Evolutionary conservation across 1,140 invertebrate genomes (phyloP).

Genomic region (Maconellicoccus hirsutus): DNA sequence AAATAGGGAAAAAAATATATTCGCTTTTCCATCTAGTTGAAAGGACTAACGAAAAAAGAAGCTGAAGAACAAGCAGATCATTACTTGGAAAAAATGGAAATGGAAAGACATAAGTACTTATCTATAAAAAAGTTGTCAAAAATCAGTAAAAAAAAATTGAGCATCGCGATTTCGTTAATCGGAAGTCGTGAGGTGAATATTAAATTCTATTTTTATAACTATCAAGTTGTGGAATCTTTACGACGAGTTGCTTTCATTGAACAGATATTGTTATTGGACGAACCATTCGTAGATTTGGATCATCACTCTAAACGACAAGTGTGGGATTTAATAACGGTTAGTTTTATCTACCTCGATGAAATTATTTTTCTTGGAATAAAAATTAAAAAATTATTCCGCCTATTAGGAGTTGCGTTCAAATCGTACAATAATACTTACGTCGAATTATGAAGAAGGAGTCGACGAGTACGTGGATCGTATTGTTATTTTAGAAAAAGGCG

Average conservation of each 20-base stretch:
- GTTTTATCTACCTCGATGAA: too few species aligned
- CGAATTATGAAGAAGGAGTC: too few species aligned
- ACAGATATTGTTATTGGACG: slow-evolving; percentile 50
- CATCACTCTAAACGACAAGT: slow-evolving; percentile 76
- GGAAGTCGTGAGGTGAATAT: slow-evolving; percentile 39
- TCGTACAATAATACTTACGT: too few species aligned
- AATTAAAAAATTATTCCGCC: too few species aligned
- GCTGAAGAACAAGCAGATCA: slow-evolving; percentile 33
- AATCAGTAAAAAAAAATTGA: slow-evolving; percentile 75
- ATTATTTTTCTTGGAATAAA: too few species aligned
- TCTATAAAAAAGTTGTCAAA: slow-evolving; percentile 44
- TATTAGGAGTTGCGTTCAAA: too few species aligned
- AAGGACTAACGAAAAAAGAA: slow-evolving; percentile 36
- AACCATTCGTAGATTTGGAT: slow-evolving; percentile 92
- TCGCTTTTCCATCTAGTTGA: slow-evolving; percentile 39
- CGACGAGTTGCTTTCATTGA: neutral
- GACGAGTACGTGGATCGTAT: too few species aligned
- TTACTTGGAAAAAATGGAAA: slow-evolving; percentile 42
- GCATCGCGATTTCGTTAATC: slow-evolving; percentile 64
- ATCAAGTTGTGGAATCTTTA: too few species aligned
- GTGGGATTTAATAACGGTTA: slow-evolving; percentile 72
- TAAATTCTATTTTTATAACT: too few species aligned
- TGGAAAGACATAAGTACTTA: slow-evolving; percentile 31
- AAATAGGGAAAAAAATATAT: too few species aligned
- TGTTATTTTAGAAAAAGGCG: too few species aligned